Percentiles rank a stretch among this genome's conserved stretches.
These are phyloP conservation scores for Cyphomyrus discorhynchus DNA, from an alignment of 2,113 vertebrate genomes.

Conservation along the genomic window DNA sequence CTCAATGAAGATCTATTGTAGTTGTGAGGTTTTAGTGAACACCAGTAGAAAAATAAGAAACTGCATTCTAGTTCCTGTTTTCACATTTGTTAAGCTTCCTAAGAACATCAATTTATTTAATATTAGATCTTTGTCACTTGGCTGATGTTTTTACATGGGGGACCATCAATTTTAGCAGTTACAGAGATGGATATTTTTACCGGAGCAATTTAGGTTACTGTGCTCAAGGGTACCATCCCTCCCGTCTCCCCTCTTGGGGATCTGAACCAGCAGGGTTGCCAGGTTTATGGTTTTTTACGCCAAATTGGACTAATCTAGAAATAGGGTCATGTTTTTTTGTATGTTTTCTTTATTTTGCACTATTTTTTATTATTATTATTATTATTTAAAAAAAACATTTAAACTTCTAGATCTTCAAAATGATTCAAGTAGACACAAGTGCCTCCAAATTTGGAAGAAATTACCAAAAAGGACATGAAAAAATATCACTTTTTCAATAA, in stretches of 20 bases:
- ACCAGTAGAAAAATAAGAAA: not conserved
- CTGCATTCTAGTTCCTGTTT: not conserved
- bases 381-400: not conserved
- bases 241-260: not conserved
- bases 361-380: not conserved
- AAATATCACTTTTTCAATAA: not conserved
- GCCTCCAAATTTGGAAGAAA: not conserved
- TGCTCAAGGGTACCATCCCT: not conserved
- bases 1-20: not conserved
- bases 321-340: not conserved
- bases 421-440: not conserved
- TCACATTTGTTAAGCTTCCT: not conserved
- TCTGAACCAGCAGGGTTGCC: not conserved
- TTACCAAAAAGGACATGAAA: not conserved
- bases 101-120: not conserved
- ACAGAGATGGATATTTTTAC: conserved; percentile 3
- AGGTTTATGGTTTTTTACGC: not conserved
- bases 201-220: not conserved
- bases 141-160: not conserved
- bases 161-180: not conserved
- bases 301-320: not conserved
- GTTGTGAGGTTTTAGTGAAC: not conserved
- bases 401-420: not conserved
- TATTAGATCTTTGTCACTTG: not conserved
- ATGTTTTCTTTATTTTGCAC: not conserved